Evolutionary conservation across 2,888 invertebrate genomes (phyloP).

Genomic region (Caenorhabditis macrosperma): DNA sequence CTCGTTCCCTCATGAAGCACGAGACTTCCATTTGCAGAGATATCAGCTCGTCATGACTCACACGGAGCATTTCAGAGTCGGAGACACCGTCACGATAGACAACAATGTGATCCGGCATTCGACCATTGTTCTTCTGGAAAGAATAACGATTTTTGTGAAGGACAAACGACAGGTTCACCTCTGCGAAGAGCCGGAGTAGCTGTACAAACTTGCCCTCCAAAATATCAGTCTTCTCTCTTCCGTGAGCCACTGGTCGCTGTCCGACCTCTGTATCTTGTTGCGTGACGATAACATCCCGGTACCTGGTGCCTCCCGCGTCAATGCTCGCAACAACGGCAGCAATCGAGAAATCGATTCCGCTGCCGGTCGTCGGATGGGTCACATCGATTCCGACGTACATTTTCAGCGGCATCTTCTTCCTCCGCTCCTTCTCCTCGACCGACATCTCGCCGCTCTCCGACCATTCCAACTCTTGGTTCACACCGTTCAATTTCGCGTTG

Average conservation of each 20-base stretch:
- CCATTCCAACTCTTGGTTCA: constrained; percentile 62
- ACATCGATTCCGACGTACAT: constrained; percentile 70
- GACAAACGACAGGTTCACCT: constrained; percentile 5
- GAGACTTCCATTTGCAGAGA: constrained; percentile 32
- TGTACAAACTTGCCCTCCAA: constrained; percentile 35
- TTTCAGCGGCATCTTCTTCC: constrained; percentile 31
- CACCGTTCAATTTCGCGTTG: constrained; percentile 66
- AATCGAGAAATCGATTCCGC: constrained; percentile 55
- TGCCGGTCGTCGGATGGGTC: constrained; percentile 62
- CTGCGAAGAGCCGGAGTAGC: constrained; percentile 24
- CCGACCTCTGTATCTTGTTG: constrained; percentile 21
- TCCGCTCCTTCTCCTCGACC: constrained; percentile 39
- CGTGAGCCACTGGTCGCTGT: constrained; percentile 9
- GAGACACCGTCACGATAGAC: constrained; percentile 68
- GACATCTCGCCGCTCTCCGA: constrained; percentile 34
- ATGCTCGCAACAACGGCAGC: constrained; percentile 65
- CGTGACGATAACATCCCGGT: constrained; percentile 22
- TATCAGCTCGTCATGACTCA: constrained; percentile 41
- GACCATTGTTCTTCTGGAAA: constrained; percentile 48
- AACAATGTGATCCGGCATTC: constrained; percentile 60
- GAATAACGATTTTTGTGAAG: neutral
- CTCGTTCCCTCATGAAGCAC: neutral
- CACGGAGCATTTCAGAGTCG: constrained; percentile 63
- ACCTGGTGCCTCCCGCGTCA: constrained; percentile 57
- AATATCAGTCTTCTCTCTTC: constrained; percentile 45